A percentile compares a stretch with the other conserved stretches of the same genome.
Evolutionary conservation across 2,888 invertebrate species (phyloP).

Genomic region (Apamea monoglypha): DNA sequence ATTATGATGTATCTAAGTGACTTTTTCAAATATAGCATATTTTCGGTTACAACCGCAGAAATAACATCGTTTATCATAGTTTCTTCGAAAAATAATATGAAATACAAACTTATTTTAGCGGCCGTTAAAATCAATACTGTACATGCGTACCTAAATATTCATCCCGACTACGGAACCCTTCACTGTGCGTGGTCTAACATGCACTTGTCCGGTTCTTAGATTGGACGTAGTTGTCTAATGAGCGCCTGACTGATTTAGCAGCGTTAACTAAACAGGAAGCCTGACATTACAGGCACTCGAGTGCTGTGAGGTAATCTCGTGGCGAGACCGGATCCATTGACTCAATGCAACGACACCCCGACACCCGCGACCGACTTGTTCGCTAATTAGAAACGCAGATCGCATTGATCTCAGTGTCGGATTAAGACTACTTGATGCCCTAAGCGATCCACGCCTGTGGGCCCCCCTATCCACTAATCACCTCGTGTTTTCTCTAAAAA

Average conservation of each 20-base stretch:
- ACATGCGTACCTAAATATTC: neutral
- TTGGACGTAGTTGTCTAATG: conserved; percentile 60
- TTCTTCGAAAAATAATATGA: neutral
- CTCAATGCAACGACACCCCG: conserved; percentile 49
- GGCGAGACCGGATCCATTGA: conserved; percentile 32
- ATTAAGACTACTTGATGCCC: no score
- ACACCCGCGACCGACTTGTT: neutral
- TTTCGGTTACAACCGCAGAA: neutral
- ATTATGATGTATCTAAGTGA: neutral
- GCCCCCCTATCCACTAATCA: no score
- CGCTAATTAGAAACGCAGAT: conserved; percentile 17
- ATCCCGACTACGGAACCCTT: neutral
- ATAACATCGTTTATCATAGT: neutral
- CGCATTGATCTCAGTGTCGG: no score
- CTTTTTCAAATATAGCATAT: neutral
- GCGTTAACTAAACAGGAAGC: conserved; percentile 61
- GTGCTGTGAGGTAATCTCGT: conserved; percentile 50
- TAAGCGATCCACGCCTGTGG: no score
- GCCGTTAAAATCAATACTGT: no score
- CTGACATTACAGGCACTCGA: conserved; percentile 53
- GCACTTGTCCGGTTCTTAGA: conserved; percentile 25
- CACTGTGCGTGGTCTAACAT: neutral
- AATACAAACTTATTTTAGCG: neutral
- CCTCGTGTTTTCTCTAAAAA: no score
- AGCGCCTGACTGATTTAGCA: conserved; percentile 61